phyloP scores from a whole-genome alignment of 2,113 vertebrate species.

The Ondatra zibethicus region DNA sequence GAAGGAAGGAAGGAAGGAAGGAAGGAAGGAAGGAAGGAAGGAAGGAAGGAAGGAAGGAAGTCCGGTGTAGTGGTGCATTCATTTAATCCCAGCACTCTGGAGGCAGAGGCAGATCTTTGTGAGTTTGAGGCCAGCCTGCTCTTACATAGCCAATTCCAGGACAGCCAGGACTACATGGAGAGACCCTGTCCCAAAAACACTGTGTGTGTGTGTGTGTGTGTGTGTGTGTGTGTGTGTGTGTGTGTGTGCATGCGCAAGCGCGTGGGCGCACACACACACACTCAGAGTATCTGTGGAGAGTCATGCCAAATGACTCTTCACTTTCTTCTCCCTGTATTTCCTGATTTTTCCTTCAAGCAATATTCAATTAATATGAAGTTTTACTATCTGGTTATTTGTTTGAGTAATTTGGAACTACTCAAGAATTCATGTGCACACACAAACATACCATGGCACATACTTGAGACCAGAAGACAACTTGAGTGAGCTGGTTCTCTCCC shows the following conservation, averaged over 20 bases:
- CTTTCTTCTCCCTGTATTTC: neutral
- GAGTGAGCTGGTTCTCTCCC: neutral
- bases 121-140: neutral
- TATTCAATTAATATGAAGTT: neutral
- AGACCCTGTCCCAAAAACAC: neutral
- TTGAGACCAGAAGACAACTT: neutral
- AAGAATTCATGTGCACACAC: neutral
- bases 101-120: neutral
- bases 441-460: neutral
- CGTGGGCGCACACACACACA: rapidly evolving
- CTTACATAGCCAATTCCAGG: neutral
- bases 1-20: too few relatives aligned
- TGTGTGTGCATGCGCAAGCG: too few relatives aligned
- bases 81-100: neutral
- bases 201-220: neutral
- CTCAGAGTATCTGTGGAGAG: neutral
- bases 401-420: neutral
- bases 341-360: neutral
- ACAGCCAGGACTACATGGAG: neutral
- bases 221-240: neutral
- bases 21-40: too few relatives aligned
- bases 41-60: too few relatives aligned
- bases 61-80: neutral
- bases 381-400: neutral
- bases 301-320: neutral